These are phyloP conservation scores for Dendrocincla fuliginosa DNA, from an alignment of 2,797 vertebrate genomes.

Conservation along the genomic window DNA sequence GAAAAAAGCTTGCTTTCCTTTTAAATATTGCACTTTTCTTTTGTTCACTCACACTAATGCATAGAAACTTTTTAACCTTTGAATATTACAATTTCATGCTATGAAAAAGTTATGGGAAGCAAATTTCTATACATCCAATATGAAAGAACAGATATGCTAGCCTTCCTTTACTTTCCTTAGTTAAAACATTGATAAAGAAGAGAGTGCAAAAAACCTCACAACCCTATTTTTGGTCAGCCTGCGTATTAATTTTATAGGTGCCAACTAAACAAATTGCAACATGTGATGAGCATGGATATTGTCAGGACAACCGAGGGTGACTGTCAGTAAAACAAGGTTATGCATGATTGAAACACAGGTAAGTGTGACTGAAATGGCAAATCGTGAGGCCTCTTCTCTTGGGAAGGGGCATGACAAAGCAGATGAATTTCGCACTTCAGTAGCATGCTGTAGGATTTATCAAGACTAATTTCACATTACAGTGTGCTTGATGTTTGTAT, in stretches of 20 bases:
- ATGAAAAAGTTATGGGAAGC: conserved; percentile 67
- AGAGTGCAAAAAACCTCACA: conserved; percentile 74
- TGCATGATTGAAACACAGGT: conserved; percentile 49
- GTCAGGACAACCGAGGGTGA: conserved; percentile 53
- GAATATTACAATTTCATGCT: conserved; percentile 64
- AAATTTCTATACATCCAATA: conserved; percentile 72
- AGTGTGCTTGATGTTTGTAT: conserved; percentile 68
- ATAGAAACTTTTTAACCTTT: conserved; percentile 73
- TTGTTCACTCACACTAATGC: conserved; percentile 80
- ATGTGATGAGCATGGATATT: conserved; percentile 43
- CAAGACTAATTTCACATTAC: conserved; percentile 78
- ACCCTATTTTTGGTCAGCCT: conserved; percentile 73
- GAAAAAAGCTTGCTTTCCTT: conserved; percentile 62
- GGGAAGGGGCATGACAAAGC: conserved; percentile 43
- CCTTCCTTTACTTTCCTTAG: conserved; percentile 65
- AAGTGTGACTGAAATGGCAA: conserved; percentile 69
- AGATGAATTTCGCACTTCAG: conserved; percentile 73
- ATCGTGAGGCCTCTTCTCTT: conserved; percentile 27
- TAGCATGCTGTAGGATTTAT: conserved; percentile 78
- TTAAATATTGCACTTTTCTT: conserved; percentile 80
- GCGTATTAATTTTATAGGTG: conserved; percentile 28
- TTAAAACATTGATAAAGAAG: conserved; percentile 59
- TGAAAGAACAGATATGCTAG: conserved; percentile 64
- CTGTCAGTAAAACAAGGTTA: conserved; percentile 57
- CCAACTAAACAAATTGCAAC: conserved; percentile 46